Percentiles rank a stretch among this genome's conserved stretches.
Conservation (phyloP, 2,797 vertebrate species). For the Rousettus madagascariensis region DNA sequence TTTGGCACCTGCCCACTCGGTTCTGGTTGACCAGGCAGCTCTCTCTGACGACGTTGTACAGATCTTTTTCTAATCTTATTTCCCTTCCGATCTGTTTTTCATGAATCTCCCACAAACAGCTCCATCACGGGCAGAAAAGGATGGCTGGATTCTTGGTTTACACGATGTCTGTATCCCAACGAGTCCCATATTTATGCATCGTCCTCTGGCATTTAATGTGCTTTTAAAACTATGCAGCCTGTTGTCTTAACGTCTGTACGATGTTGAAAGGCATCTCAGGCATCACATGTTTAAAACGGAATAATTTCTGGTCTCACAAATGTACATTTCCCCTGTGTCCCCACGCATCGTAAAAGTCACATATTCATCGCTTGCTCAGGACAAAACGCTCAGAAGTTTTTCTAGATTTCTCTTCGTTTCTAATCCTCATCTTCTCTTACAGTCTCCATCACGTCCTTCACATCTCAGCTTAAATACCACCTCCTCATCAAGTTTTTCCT, state of each 20-base stretch:
- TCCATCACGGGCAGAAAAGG: not conserved
- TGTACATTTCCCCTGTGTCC: not conserved
- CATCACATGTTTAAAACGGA: not conserved
- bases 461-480: not conserved
- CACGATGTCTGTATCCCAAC: not conserved
- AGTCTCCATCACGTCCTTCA: not conserved
- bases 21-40: not conserved
- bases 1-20: not conserved
- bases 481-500: not conserved
- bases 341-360: not conserved
- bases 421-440: not conserved
- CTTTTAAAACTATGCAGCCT: not conserved
- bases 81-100: conserved; percentile 43
- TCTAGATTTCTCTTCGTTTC: not conserved
- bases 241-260: not conserved
- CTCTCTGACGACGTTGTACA: conserved; percentile 39
- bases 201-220: not conserved
- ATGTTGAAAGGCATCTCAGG: not conserved
- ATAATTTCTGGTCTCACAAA: not conserved
- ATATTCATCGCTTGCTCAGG: not conserved
- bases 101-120: not conserved
- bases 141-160: not conserved
- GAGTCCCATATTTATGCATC: not conserved
- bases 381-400: not conserved
- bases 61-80: conserved; percentile 42